phyloP scores from a whole-genome alignment of 2,797 vertebrate genomes.

The Lepus townsendii region DNA sequence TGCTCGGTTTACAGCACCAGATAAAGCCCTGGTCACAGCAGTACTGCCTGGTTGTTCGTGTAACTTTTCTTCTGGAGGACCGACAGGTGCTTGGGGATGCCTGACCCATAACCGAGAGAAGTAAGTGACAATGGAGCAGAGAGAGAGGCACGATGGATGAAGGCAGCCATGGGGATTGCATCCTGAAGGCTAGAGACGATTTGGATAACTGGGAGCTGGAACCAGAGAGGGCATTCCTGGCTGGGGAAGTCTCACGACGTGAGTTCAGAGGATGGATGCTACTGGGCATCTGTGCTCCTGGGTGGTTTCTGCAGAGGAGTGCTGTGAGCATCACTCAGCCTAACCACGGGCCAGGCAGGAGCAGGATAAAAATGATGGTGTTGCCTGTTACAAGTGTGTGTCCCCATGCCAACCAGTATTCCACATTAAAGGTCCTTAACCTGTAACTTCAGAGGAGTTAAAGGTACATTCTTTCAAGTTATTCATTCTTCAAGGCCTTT shows the following conservation, averaged over 20 bases:
- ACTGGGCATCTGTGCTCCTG: not conserved
- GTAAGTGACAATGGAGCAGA: not conserved
- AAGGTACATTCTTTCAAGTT: not conserved
- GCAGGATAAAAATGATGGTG: not conserved
- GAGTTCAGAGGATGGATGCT: not conserved
- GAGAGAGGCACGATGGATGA: not conserved
- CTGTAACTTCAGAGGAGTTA: conserved; percentile 1
- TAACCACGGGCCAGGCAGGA: not conserved
- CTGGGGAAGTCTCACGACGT: rapidly evolving
- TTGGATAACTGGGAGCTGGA: not conserved
- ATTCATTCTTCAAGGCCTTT: not conserved
- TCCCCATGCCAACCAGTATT: not conserved
- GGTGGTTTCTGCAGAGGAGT: too few species aligned
- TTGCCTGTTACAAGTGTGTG: not conserved
- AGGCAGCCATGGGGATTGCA: not conserved
- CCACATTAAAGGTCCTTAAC: not conserved
- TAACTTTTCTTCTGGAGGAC: not conserved
- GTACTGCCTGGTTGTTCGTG: not conserved
- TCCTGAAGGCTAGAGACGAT: not conserved
- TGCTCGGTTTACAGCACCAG: not conserved
- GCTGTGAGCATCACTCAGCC: not conserved
- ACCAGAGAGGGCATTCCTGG: not conserved
- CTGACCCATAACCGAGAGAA: not conserved
- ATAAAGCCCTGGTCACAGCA: not conserved
- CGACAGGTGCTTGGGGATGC: not conserved